phyloP scores from a whole-genome alignment of 2,888 invertebrate species.

The Sepioteuthis lessoniana region DNA sequence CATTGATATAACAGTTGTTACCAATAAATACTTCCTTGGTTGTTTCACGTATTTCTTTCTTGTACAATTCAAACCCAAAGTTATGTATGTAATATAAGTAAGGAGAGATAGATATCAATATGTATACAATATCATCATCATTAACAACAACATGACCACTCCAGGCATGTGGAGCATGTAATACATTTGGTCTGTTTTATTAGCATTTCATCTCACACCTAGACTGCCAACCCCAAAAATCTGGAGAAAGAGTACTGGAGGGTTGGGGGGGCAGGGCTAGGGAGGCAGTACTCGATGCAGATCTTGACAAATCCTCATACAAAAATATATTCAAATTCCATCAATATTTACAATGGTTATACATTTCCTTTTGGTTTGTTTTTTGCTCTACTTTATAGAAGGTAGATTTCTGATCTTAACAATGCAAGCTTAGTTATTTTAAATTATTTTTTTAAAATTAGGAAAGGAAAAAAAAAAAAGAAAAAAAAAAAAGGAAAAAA shows the following conservation, averaged over 20 bases:
- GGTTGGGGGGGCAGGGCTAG: not conserved
- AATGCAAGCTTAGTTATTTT: constrained; percentile 24
- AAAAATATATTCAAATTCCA: constrained; percentile 45
- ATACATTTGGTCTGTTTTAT: constrained; percentile 20
- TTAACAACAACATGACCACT: constrained; percentile 23
- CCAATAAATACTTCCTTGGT: constrained; percentile 45
- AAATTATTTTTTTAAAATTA: not conserved
- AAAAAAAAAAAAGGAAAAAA: not conserved
- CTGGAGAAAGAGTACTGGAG: not conserved
- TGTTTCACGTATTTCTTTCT: constrained; percentile 2
- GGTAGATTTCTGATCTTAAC: constrained; percentile 46
- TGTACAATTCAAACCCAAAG: constrained; percentile 21
- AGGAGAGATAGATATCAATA: constrained; percentile 4
- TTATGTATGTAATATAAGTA: constrained; percentile 33
- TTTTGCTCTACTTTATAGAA: constrained; percentile 21
- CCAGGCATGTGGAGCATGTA: constrained; percentile 33
- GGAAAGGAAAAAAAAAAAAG: not conserved
- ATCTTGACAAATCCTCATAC: constrained; percentile 47
- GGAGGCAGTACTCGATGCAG: constrained; percentile 46
- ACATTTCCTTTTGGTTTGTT: constrained; percentile 37
- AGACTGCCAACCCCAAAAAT: constrained; percentile 44
- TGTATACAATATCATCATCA: constrained; percentile 33
- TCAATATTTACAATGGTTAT: constrained; percentile 42
- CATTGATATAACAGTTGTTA: constrained; percentile 34
- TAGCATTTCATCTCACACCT: constrained; percentile 38